These are phyloP conservation scores for Ginglymostoma cirratum DNA, from an alignment of 2,113 vertebrate genomes.

Conservation along the genomic window DNA sequence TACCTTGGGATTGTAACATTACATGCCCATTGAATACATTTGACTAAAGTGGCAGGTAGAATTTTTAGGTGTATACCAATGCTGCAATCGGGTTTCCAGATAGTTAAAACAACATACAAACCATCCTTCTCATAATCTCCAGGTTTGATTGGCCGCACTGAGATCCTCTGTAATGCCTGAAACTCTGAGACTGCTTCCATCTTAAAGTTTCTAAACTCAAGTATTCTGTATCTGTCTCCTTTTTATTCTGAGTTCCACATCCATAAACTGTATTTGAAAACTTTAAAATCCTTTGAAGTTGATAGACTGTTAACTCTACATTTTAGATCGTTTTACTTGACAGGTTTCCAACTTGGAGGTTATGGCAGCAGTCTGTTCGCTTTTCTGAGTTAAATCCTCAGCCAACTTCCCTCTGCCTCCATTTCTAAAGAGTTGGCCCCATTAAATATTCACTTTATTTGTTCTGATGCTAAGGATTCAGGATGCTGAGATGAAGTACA, in stretches of 20 bases:
- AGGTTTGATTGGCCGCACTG: not conserved
- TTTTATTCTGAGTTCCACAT: not conserved
- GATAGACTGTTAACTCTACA: not conserved
- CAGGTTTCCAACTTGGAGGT: too few species aligned
- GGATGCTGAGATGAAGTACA: not conserved
- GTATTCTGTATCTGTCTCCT: not conserved
- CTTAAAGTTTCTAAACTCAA: not conserved
- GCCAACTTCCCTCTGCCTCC: not conserved
- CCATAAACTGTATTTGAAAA: not conserved
- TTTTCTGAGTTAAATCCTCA: not conserved
- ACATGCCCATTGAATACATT: not conserved
- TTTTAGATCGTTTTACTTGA: too few species aligned
- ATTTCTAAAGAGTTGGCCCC: not conserved
- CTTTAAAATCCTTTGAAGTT: not conserved
- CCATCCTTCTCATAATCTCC: not conserved
- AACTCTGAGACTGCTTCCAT: not conserved
- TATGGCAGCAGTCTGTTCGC: not conserved
- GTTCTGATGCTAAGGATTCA: not conserved
- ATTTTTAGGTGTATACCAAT: not conserved
- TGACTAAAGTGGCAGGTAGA: not conserved
- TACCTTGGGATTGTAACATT: not conserved
- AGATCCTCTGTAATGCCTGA: not conserved
- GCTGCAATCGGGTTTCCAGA: not conserved
- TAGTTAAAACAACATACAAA: not conserved
- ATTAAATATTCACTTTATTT: not conserved